phyloP scores from a whole-genome alignment of 1,140 invertebrate species.

The Hypothenemus hampei region DNA sequence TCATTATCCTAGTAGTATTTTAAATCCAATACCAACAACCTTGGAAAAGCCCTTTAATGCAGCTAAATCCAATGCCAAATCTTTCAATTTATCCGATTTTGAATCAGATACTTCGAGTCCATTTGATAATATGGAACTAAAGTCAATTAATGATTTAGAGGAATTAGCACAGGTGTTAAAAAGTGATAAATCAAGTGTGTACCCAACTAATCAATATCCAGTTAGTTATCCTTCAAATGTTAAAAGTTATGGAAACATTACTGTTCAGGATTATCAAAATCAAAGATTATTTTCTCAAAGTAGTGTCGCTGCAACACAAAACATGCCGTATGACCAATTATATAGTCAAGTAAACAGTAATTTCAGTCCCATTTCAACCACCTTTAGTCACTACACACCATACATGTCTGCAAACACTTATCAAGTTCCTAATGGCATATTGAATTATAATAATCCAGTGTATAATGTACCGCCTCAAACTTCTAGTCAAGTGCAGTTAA shows the following conservation, averaged over 20 bases:
- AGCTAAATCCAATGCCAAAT: conserved; percentile 26
- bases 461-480: conserved; percentile 3
- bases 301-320: neutral
- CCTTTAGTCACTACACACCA: conserved; percentile 6
- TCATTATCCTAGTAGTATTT: conserved; percentile 32
- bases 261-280: no score
- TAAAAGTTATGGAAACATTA: neutral
- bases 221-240: neutral
- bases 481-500: conserved; percentile 5
- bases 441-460: conserved; percentile 11
- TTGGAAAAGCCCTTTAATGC: conserved; percentile 1
- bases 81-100: conserved; percentile 60
- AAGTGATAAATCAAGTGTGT: conserved; percentile 24
- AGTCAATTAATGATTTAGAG: conserved; percentile 86
- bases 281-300: conserved; percentile 1
- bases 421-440: conserved; percentile 2
- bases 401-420: neutral
- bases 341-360: conserved; percentile 10
- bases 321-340: no score
- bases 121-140: conserved; percentile 85
- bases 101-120: conserved; percentile 85
- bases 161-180: conserved; percentile 70
- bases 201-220: neutral
- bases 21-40: conserved; percentile 36
- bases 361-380: conserved; percentile 3